These are phyloP conservation scores for Ardeotis arabs DNA, from an alignment of 2,113 vertebrate genomes.

Conservation along the genomic window DNA sequence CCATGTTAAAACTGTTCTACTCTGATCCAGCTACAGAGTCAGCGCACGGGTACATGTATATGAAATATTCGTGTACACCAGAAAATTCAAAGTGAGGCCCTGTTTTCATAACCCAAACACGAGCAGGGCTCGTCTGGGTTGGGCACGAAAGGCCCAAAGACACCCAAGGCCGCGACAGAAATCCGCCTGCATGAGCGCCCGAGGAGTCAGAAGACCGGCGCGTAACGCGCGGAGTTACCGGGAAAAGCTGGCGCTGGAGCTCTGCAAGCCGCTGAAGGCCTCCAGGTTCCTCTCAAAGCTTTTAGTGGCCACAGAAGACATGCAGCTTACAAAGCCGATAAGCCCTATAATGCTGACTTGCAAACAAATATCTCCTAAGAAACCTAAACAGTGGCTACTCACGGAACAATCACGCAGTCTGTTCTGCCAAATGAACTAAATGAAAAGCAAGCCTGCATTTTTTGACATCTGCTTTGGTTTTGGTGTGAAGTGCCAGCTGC, in stretches of 20 bases:
- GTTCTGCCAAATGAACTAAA: not conserved
- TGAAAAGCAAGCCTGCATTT: not conserved
- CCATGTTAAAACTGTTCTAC: accelerated
- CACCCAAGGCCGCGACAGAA: accelerated
- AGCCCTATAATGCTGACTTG: not conserved
- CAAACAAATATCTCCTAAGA: not conserved
- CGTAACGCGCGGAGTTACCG: accelerated
- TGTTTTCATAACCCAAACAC: accelerated
- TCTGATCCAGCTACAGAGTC: not conserved
- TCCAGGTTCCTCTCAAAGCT: not conserved
- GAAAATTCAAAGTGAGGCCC: not conserved
- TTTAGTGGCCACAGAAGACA: accelerated
- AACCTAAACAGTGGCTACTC: not conserved
- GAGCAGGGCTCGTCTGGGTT: accelerated
- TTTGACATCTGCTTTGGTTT: not conserved
- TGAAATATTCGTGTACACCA: accelerated
- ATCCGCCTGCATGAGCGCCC: too few species aligned
- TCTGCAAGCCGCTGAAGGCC: not conserved
- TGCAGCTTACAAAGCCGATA: not conserved
- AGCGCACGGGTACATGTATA: accelerated
- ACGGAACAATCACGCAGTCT: accelerated
- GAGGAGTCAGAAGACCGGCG: not conserved
- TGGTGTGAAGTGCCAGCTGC: not conserved
- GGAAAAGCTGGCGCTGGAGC: not conserved
- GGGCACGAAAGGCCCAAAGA: accelerated